phyloP scores from a whole-genome alignment of 2,888 invertebrate species.

The Dicroscelio sp. region DNA sequence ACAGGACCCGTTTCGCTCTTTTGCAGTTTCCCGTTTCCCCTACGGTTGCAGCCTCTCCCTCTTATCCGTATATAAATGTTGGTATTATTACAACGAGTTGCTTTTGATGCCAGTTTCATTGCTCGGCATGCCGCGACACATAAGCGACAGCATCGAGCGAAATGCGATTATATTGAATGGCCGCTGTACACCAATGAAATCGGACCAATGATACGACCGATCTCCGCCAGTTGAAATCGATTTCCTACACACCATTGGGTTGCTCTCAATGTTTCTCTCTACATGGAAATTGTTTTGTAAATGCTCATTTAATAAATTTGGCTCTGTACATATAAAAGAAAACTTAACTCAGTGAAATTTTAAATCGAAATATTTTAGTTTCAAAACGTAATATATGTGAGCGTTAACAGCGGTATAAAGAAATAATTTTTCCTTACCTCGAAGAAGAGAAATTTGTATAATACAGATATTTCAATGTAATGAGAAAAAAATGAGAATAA shows the following conservation, averaged over 20 bases:
- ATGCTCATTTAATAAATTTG: too few species aligned
- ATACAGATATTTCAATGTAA: too few species aligned
- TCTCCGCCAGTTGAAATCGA: conserved; percentile 87
- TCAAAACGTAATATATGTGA: too few species aligned
- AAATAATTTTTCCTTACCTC: too few species aligned
- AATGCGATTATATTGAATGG: conserved; percentile 74
- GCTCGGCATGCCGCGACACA: conserved; percentile 67
- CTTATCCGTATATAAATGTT: conserved; percentile 90
- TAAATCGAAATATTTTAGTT: too few species aligned
- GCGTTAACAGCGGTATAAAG: too few species aligned
- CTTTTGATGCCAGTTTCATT: conserved; percentile 89
- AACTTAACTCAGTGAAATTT: too few species aligned
- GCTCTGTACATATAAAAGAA: too few species aligned
- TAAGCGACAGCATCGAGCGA: conserved; percentile 48
- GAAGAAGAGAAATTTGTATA: too few species aligned
- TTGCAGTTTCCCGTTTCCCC: conserved; percentile 83
- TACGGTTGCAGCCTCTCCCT: conserved; percentile 51
- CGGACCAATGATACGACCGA: conserved; percentile 86
- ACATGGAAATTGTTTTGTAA: conserved; percentile 14
- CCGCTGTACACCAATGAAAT: conserved; percentile 60
- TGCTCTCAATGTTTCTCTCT: too few species aligned
- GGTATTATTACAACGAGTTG: conserved; percentile 90
- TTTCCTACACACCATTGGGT: conserved; percentile 86
- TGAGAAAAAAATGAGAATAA: too few species aligned
- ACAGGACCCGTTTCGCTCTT: conserved; percentile 82